phyloP scores from a whole-genome alignment of 2,797 vertebrate genomes.

The Petrocephalus sullivani region DNA sequence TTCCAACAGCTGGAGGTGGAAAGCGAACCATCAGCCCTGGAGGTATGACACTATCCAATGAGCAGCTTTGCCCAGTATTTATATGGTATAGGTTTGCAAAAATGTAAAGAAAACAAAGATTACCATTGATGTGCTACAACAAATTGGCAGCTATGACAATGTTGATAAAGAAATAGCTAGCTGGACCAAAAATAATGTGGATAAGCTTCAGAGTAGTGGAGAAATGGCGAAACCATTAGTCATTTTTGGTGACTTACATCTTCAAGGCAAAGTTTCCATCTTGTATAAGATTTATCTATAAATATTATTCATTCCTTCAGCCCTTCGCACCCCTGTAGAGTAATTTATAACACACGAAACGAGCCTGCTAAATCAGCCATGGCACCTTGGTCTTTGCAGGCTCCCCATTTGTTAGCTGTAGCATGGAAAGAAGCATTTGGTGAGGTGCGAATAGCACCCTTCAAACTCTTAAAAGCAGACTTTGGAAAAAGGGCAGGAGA shows the following conservation, averaged over 20 bases:
- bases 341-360: conserved; percentile 5
- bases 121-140: neutral
- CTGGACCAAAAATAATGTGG: neutral
- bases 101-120: neutral
- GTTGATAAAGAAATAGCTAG: neutral
- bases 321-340: neutral
- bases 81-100: neutral
- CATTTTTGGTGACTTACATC: neutral
- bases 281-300: conserved; percentile 10
- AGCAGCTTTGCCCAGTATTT: neutral
- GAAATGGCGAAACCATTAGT: neutral
- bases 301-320: conserved; percentile 2
- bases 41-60: neutral
- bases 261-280: neutral
- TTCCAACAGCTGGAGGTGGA: neutral
- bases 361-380: neutral
- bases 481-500: neutral
- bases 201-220: neutral
- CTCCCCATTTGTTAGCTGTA: neutral
- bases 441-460: neutral
- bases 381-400: neutral
- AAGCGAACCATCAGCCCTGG: neutral
- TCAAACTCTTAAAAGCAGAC: neutral
- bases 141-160: neutral
- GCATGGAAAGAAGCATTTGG: neutral